A percentile compares a stretch with the other conserved stretches of the same genome.
These are phyloP conservation scores for Alviniconcha marisindica DNA, from an alignment of 1,140 invertebrate genomes.

Conservation along the genomic window DNA sequence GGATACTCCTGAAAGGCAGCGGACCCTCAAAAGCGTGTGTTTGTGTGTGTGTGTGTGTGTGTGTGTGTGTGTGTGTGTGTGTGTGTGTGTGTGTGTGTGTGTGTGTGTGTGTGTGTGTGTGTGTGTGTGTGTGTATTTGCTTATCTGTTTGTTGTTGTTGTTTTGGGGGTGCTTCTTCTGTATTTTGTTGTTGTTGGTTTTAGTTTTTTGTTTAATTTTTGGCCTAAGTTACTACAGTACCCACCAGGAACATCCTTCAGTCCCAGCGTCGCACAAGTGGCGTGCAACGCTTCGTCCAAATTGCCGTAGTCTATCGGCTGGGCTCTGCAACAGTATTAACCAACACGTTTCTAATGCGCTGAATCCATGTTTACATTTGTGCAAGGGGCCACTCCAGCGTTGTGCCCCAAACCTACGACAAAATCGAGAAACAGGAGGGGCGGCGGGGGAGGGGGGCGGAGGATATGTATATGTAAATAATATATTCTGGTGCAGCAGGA, in stretches of 20 bases:
- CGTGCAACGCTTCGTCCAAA: slow-evolving; percentile 67
- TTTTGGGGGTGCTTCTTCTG: neutral
- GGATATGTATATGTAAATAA: no score
- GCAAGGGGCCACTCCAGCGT: no score
- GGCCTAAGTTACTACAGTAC: no score
- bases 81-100: neutral
- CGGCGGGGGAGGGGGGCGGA: no score
- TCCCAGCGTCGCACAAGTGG: slow-evolving; percentile 71
- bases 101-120: neutral
- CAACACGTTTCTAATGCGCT: no score
- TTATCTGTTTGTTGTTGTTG: neutral
- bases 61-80: slow-evolving; percentile 9
- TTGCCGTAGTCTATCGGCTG: slow-evolving; percentile 75
- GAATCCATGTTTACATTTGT: no score
- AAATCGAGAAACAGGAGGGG: no score
- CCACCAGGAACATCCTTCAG: slow-evolving; percentile 80
- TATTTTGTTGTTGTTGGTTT: neutral
- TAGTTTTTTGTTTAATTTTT: no score
- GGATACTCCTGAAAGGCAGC: no score
- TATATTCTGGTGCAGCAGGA: no score
- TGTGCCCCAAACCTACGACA: no score
- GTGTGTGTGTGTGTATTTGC: neutral
- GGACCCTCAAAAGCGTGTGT: no score
- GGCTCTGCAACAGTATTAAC: slow-evolving; percentile 63
- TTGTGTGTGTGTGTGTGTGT: neutral